Conservation (phyloP, 2,113 vertebrate species). For the Pholis gunnellus region DNA sequence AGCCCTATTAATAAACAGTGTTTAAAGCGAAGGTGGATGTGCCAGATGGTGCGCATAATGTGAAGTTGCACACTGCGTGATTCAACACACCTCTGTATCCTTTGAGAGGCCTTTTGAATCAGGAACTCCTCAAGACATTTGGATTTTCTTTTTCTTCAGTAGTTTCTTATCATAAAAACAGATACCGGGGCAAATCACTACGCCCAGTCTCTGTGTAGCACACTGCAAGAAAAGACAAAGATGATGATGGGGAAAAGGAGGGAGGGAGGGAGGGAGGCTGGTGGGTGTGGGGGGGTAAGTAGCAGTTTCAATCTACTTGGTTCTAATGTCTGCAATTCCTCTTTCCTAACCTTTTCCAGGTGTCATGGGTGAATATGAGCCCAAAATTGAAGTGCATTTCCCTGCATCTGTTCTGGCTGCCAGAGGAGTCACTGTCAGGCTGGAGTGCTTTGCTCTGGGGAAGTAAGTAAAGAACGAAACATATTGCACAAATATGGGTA, state of each 20-base stretch:
- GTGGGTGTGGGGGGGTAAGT: background rate
- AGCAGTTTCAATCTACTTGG: conserved; percentile 24
- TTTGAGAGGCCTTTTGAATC: conserved; percentile 17
- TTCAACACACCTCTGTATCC: conserved; percentile 36
- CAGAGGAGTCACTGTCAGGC: conserved; percentile 91
- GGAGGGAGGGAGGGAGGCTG: background rate
- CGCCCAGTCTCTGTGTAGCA: conserved; percentile 11
- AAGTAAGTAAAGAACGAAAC: conserved; percentile 90
- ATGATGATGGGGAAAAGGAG: background rate
- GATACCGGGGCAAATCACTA: background rate
- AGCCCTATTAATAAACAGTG: conserved; percentile 8
- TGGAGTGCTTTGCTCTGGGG: conserved; percentile 98
- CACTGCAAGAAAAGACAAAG: conserved; percentile 8
- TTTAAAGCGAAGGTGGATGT: conserved; percentile 25
- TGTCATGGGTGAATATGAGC: conserved; percentile 98
- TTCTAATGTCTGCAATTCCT: conserved; percentile 58
- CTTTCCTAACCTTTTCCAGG: conserved; percentile 84
- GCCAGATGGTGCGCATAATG: conserved; percentile 60
- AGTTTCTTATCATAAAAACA: conserved; percentile 12
- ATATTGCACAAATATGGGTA: conserved; percentile 41
- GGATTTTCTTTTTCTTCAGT: conserved; percentile 20
- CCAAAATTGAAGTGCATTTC: conserved; percentile 99
- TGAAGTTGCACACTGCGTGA: conserved; percentile 33
- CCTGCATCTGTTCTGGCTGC: conserved; percentile 90
- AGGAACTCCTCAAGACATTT: conserved; percentile 8